Evolutionary conservation across 2,888 invertebrate genomes (phyloP), one percentile per base, ranked within the genome.

Genomic region (Allygus modestus): DNA sequence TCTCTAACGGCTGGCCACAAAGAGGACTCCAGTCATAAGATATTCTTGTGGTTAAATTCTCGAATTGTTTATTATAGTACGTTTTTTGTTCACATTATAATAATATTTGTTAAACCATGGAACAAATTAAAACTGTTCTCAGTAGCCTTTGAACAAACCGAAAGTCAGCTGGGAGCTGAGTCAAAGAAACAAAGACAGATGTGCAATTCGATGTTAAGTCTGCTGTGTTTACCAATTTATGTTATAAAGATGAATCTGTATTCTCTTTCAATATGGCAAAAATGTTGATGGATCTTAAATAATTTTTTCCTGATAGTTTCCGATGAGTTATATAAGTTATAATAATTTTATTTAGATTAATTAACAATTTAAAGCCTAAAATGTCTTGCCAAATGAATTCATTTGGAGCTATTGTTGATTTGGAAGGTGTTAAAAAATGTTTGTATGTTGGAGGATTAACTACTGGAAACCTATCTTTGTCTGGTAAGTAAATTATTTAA

Each of bases 331-430:
- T n/a, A 37, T 37, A 9, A 37, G 9, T 37, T 7, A 7, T 37
- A 37, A 7, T 37, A 37, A 37, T 37, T 37, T 4, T 37, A 7
- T 37, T 4, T 37, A 37, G 37, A 7, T 37, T 4, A 37, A 4
- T 9, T 9, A 37, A 7, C 37, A 37, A 37, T 9, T 9, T 37
- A 7, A 37, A 37, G 11, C n/a, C 54, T 23, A 86, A 81, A 17
- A 92, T 92, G 92, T 90, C 91, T 85, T 94, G 94, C 89, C 93
- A 93, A 91, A 92, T 94, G n/a, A 93, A 93, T 90, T 91, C 92
- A 88, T 92, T 93, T 88, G 93, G 93, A 46, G 92, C 92, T 88
- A 93, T 94, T 89, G 92, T 92, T 73, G 93, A 94, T 90, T 92
- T 93, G 88, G 91, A 91, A 69, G 92, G 92, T 88, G 90, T 94